These are phyloP conservation scores for Micrastur ruficollis DNA, from an alignment of 2,797 vertebrate species.

Conservation along the genomic window DNA sequence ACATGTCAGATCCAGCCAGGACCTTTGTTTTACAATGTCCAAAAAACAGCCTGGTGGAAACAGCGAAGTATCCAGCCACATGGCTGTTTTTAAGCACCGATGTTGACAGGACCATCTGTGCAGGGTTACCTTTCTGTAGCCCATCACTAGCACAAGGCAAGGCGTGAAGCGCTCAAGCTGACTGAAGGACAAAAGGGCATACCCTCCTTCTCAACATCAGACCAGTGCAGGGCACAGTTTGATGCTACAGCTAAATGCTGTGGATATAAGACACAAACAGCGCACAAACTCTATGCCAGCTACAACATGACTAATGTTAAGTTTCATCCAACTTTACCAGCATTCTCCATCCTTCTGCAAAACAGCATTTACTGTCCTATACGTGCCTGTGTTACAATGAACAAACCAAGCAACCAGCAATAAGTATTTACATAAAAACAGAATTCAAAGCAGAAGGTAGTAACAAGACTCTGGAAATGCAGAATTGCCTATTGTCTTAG, in stretches of 20 bases:
- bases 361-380: neutral
- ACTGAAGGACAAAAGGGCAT: neutral
- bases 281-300: neutral
- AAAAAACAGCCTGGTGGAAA: neutral
- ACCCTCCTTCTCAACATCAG: neutral
- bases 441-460: neutral
- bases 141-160: fast-evolving
- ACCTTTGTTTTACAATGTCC: neutral
- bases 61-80: neutral
- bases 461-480: neutral
- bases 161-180: neutral
- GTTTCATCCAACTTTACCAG: neutral
- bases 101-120: neutral
- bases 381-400: neutral
- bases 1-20: neutral
- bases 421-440: neutral
- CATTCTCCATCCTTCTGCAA: neutral
- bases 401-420: neutral
- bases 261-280: neutral
- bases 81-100: neutral
- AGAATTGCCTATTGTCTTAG: neutral
- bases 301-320: neutral
- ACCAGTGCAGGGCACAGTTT: neutral
- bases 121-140: neutral
- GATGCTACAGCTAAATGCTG: neutral